Percentiles rank a stretch among this genome's conserved stretches.
These are phyloP conservation scores for Forbesichthys papilliferus DNA, from an alignment of 2,113 vertebrate species.

Conservation along the genomic window DNA sequence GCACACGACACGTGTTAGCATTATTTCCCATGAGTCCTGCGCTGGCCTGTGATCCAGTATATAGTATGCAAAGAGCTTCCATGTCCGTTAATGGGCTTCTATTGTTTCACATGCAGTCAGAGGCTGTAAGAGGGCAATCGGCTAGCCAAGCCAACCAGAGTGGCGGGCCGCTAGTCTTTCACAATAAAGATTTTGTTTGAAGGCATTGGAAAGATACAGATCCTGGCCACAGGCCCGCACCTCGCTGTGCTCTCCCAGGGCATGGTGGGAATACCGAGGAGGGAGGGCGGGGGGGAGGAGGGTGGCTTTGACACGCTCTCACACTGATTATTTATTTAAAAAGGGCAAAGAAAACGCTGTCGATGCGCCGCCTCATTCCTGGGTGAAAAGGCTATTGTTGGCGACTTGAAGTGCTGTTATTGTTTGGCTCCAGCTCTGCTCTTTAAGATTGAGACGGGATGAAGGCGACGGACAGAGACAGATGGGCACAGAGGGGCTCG, in stretches of 20 bases:
- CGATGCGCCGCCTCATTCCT: constrained; percentile 42
- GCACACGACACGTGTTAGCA: not conserved
- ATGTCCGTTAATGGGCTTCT: constrained; percentile 50
- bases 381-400: constrained; percentile 62
- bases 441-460: constrained; percentile 26
- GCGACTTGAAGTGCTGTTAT: constrained; percentile 36
- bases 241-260: constrained; percentile 56
- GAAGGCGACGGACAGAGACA: constrained; percentile 29
- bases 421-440: constrained; percentile 13
- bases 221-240: constrained; percentile 58
- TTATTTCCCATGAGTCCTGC: not conserved
- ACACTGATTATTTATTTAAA: constrained; percentile 68
- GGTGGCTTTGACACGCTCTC: constrained; percentile 39
- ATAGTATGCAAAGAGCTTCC: constrained; percentile 40
- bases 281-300: not conserved
- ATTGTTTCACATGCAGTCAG: constrained; percentile 28
- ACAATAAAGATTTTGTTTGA: constrained; percentile 18
- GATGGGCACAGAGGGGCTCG: constrained; percentile 34
- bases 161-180: constrained; percentile 36
- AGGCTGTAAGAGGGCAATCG: constrained; percentile 42
- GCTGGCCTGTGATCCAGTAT: constrained; percentile 35
- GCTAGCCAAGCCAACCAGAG: constrained; percentile 39
- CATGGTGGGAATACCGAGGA: constrained; percentile 65
- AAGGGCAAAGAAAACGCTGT: constrained; percentile 58
- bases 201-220: constrained; percentile 38